Base-by-base conservation (phyloP, 2,888 invertebrate genomes). In the Amphipyra berbera region DNA sequence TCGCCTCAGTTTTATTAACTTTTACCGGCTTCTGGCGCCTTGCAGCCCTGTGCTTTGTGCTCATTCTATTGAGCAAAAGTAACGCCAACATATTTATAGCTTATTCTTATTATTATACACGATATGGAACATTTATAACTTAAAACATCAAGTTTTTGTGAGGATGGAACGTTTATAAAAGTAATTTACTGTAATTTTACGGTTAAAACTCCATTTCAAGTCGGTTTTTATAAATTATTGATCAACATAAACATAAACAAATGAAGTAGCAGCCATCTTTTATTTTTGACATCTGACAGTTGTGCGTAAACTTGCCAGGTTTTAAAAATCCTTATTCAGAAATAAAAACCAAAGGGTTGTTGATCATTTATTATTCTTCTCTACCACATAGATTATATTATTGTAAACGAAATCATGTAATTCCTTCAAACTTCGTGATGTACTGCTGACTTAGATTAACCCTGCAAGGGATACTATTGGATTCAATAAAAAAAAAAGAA, bases 11-110 rank as follows among this genome's bases (percentile, higher is more conserved):
- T 58, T 61, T 65, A 33, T 14, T 21, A 0, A 45, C 13, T 30
- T 57, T 73, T 7, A 21, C 41, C 6, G 58, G 37, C 30, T 33
- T 15, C 27, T 52, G 56, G 0, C 53, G 61, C 40, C 14, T 63
- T 0, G 59, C 65, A 35, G 59, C 53, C 1, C 65, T 61, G 6
- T 54, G 69, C 5, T 59, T 76, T 0, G 64, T 12, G 13, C 27
- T 79, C 73, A 78, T 69, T 38, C 69, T 62, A 60, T 75, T 78
- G 0, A 78, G 6, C 10, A 78, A 27, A 0, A 78, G 59, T 54
- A 78, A 33, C 13, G 78, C 79, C 21, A 78, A 56, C 78, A 78
- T 78, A 68, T 62, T 77, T 41, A 21, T 21, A 38, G 0, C 6
- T 49, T 1, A 50, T 70, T 50, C 44, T 13, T 21, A 6, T 4